Base-by-base conservation (phyloP, 2,113 vertebrate genomes). In the Echinops telfairi region DNA sequence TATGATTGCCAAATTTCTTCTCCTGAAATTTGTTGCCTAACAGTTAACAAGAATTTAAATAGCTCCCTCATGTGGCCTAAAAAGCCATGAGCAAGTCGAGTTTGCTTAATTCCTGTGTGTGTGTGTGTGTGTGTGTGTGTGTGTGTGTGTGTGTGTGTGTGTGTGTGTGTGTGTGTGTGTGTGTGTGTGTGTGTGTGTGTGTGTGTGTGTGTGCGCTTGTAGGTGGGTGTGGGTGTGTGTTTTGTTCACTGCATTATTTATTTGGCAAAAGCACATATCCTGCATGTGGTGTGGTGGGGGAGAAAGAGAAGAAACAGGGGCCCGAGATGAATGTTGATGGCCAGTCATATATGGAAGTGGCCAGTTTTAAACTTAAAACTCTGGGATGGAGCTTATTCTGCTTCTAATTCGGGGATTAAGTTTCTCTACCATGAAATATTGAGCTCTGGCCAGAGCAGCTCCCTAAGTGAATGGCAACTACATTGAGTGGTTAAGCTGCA, bases 41-140 rank as follows among this genome's bases (percentile, higher is more conserved):
- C 81, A 16, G 87, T 70, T 31, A 68, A 95, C 62, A 88, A 43
- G 86, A 87, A 88, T 93, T 97, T 96, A 96, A 97, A 96, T 81
- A 85, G 96, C 97, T 96, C 98, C 98, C 97, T 97, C 98, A 97
- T 91, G 97, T 97, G 98, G 97, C 73, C 43, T 5, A 68, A 76
- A 76, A 23, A 73, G 47, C 64, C 68, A 82, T 9, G 62, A 33
- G 14, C 94, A 91, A 33, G 47, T 60, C n/a, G 71, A 62, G 20
- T 89, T 84, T 23, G 43, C 0, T 78, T 33, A 75, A 1, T 40
- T 83, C 47, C 47, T 53, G 5, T 53, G 9, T 14, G 9, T 53
- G 9, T 53, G 47, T 53, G 47, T 53, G 47, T 53, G 47, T 53
- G 9, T 53, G 47, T 53, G 47, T 53, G 47, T 53, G 47, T 10